These are phyloP conservation scores for Mesoligia furuncula DNA, from an alignment of 2,888 invertebrate genomes.

Conservation along the genomic window DNA sequence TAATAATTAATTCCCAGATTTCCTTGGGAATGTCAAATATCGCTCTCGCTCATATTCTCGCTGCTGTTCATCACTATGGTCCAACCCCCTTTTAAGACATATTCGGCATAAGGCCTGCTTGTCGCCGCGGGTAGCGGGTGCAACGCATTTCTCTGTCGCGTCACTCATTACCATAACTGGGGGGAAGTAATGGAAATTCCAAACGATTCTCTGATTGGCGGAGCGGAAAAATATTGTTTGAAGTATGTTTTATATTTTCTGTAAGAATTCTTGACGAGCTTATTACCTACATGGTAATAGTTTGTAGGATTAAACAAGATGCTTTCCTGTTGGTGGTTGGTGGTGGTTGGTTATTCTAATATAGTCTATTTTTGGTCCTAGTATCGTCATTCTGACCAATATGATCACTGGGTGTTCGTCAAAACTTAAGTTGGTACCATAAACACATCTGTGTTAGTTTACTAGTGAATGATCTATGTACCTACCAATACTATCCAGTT, in stretches of 20 bases:
- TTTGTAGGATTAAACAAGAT: not conserved
- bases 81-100: not conserved
- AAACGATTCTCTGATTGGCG: conserved; percentile 29
- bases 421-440: not conserved
- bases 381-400: not conserved
- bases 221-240: conserved; percentile 27
- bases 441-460: not conserved
- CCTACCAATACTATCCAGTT: not conserved
- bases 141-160: conserved; percentile 25
- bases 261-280: not conserved
- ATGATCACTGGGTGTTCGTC: not conserved
- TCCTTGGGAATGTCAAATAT: not conserved
- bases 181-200: conserved; percentile 34
- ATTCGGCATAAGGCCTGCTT: conserved; percentile 16
- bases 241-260: not conserved
- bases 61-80: conserved; percentile 8
- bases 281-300: not conserved
- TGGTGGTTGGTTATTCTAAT: not conserved
- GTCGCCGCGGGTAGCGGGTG: not conserved
- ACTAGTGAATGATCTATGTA: not conserved
- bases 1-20: not conserved
- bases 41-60: not conserved
- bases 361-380: not conserved
- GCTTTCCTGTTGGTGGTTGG: not conserved
- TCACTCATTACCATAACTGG: conserved; percentile 33